Conservation (phyloP, 2,113 vertebrate species). For the Xenotilapia longispinis region DNA sequence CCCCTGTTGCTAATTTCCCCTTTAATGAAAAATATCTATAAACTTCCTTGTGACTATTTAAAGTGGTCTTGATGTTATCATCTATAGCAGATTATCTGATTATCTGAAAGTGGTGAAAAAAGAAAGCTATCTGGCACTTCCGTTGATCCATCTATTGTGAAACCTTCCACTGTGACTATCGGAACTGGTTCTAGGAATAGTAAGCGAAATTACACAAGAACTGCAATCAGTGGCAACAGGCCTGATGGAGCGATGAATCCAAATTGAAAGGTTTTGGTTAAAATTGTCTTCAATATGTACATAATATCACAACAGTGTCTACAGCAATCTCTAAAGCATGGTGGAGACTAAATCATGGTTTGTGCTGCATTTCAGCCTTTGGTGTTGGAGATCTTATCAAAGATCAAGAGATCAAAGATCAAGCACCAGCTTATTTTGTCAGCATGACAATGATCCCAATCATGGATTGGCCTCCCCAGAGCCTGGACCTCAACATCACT, state of each 20-base stretch:
- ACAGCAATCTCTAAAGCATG: background rate
- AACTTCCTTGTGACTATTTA: background rate
- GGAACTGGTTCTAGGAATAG: background rate
- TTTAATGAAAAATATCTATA: background rate
- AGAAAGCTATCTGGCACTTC: background rate
- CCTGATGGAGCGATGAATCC: background rate
- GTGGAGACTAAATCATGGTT: background rate
- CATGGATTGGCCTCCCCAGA: background rate
- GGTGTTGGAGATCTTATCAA: background rate
- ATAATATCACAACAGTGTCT: background rate
- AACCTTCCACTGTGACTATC: background rate
- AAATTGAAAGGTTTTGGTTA: background rate
- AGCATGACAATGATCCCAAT: background rate
- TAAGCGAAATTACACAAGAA: background rate
- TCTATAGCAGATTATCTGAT: background rate
- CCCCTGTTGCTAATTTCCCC: background rate
- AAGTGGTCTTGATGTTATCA: background rate
- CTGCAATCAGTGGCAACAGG: background rate
- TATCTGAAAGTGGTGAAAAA: background rate
- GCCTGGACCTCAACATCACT: background rate
- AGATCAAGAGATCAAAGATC: background rate
- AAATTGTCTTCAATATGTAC: background rate
- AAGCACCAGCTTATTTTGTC: background rate
- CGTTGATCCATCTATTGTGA: fast-evolving
- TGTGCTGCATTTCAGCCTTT: background rate